Percentiles rank a stretch among this genome's conserved stretches.
phyloP scores from a whole-genome alignment of 2,888 invertebrate genomes.

The Agrotis clavis region DNA sequence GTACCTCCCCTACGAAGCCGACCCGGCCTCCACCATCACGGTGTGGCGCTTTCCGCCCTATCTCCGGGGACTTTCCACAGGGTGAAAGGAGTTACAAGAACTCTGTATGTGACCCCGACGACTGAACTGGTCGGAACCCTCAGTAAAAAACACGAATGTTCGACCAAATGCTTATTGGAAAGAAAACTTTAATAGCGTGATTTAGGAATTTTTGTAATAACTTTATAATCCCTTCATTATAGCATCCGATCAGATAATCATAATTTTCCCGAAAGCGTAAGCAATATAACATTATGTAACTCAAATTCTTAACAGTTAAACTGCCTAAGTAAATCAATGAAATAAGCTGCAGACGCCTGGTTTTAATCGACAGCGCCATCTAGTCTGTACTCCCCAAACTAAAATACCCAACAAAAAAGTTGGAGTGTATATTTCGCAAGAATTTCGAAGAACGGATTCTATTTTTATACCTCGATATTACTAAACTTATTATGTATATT shows the following conservation, averaged over 20 bases:
- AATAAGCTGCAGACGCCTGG: not conserved
- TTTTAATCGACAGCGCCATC: constrained; percentile 73
- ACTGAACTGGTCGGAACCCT: constrained; percentile 87
- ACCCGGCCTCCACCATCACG: constrained; percentile 80
- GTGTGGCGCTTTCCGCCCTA: constrained; percentile 88
- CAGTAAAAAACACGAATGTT: fast-evolving
- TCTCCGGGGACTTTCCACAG: constrained; percentile 92
- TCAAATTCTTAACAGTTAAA: fast-evolving
- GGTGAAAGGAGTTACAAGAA: constrained; percentile 80
- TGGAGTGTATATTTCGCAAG: not conserved
- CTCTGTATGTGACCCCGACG: constrained; percentile 87
- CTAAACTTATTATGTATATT: constrained; percentile 13
- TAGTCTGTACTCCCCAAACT: constrained; percentile 55
- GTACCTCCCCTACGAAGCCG: constrained; percentile 80
- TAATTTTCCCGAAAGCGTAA: fast-evolving
- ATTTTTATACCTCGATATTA: constrained; percentile 3
- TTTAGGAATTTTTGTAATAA: constrained; percentile 61
- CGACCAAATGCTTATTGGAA: constrained; percentile 46
- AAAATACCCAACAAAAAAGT: constrained; percentile 24
- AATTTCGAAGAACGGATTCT: constrained; percentile 13
- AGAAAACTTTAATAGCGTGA: constrained; percentile 76
- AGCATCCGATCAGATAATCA: fast-evolving
- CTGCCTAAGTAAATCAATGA: not conserved
- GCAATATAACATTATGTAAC: fast-evolving
- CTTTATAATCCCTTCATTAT: not conserved